Evolutionary conservation across 2,797 vertebrate species (phyloP), one percentile per base, ranked within the genome.

Genomic region (Siniperca scherzeri): DNA sequence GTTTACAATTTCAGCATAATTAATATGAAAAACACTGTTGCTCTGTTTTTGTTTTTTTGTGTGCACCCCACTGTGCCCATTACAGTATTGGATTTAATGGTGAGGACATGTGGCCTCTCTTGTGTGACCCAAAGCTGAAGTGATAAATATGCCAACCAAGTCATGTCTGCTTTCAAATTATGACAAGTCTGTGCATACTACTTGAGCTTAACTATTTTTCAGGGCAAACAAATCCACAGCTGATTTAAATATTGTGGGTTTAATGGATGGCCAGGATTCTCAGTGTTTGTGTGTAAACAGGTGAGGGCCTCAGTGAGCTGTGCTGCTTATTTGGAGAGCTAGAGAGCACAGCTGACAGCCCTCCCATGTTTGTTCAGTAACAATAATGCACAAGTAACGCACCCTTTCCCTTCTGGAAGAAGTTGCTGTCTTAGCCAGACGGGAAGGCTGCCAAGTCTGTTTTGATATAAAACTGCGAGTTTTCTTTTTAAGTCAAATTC

Each of bases 281-380:
- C 73, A 38, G 52, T 78, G 67, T 84, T 70, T 71, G 40, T 48
- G 42, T 21, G 50, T 44, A 57, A 82, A 82, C 78, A 89, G 80
- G 30, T 44, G 81, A 83, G 79, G 82, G 79, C 77, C 77, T 85
- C 70, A 64, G 83, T 83, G 77, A 87, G 82, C 76, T 59, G 42
- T 52, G 38, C 38, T 78, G 82, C 36, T 11, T 60, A 60, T 80
- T 65, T 78, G 60, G 61, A 78, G 72, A 73, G 74, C 13, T 38
- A 8, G 30, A 69, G 60, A 86, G 71, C 44, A 33, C 75, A 72
- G 66, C 68, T 86, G 81, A 77, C 69, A 84, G 59, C n/a, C 38
- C 22, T 64, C 36, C 57, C 13, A 7, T 50, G 11, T n/a, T 68
- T 1, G 19, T 61, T 19, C 60, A 55, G 61, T 27, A 62, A 77